A percentile compares a stretch with the other conserved stretches of the same genome.
Conservation (phyloP, 2,888 invertebrate genomes). For the Drosophila nigritarsus region DNA sequence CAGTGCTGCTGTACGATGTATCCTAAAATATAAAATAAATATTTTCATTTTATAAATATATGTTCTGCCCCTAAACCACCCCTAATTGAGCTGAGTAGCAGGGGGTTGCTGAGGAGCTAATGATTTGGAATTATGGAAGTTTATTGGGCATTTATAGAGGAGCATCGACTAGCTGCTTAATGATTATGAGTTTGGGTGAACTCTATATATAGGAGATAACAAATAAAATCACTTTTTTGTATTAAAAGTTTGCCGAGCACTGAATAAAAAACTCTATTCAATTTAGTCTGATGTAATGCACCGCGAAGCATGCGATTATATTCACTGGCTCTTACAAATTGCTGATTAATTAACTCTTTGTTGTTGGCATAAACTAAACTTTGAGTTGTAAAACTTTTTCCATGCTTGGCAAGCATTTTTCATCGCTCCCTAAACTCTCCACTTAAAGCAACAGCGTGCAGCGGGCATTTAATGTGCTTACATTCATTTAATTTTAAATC, state of each 20-base stretch:
- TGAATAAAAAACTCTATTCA: slow-evolving; percentile 5
- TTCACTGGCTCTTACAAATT: slow-evolving; percentile 60
- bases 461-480: slow-evolving; percentile 75
- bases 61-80: too few relatives aligned
- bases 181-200: neutral
- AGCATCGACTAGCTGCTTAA: slow-evolving; percentile 13
- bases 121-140: slow-evolving; percentile 35
- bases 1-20: neutral
- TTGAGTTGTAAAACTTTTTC: slow-evolving; percentile 54
- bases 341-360: slow-evolving; percentile 75
- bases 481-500: slow-evolving; percentile 76
- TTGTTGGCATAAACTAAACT: slow-evolving; percentile 62
- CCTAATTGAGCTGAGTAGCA: neutral
- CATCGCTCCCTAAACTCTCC: slow-evolving; percentile 23
- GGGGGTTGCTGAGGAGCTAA: neutral
- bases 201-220: neutral
- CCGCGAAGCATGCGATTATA: slow-evolving; percentile 50
- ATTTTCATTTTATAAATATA: too few relatives aligned
- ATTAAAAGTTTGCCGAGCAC: slow-evolving; percentile 7
- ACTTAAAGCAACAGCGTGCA: slow-evolving; percentile 55
- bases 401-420: slow-evolving; percentile 7
- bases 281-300: slow-evolving; percentile 39
- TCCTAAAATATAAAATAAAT: neutral
- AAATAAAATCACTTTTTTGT: slow-evolving; percentile 10
- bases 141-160: slow-evolving; percentile 14